A percentile compares a stretch with the other conserved stretches of the same genome.
phyloP scores from a whole-genome alignment of 30 jellyfish, hydroid and myxozoan species.

The Clytia hemisphaerica region DNA sequence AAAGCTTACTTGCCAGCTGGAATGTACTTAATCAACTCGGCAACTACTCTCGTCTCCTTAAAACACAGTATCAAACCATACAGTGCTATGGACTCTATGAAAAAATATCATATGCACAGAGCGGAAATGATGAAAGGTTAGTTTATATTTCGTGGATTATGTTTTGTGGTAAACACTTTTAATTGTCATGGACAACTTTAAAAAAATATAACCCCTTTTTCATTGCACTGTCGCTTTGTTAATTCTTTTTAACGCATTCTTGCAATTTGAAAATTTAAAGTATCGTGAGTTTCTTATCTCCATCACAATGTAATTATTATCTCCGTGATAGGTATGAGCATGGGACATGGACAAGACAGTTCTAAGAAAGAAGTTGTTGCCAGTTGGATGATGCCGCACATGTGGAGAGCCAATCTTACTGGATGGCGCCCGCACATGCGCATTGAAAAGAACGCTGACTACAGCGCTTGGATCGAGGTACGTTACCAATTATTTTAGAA shows the following conservation, averaged over 20 bases:
- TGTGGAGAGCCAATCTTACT: conserved; percentile 26
- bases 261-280: background rate
- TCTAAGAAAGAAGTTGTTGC: background rate
- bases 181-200: too few species aligned
- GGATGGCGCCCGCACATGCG: conserved; percentile 23
- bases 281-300: background rate
- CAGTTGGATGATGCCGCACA: conserved; percentile 27
- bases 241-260: background rate
- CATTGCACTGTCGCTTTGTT: background rate
- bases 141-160: too few species aligned
- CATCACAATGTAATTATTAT: background rate
- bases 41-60: conserved; percentile 7
- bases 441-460: conserved; percentile 8
- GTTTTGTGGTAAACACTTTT: too few species aligned
- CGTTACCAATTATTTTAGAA: too few species aligned
- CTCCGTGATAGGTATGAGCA: background rate
- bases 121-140: too few species aligned
- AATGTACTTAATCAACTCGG: background rate
- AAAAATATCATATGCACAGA: too few species aligned
- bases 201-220: too few species aligned
- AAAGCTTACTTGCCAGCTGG: background rate
- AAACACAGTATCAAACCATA: background rate
- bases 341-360: conserved; percentile 1
- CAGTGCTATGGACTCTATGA: too few species aligned
- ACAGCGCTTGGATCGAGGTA: conserved; percentile 19